A percentile compares a stretch with the other conserved stretches of the same genome.
phyloP scores from a whole-genome alignment of 2,113 vertebrate genomes.

The Formicarius rufipectus region DNA sequence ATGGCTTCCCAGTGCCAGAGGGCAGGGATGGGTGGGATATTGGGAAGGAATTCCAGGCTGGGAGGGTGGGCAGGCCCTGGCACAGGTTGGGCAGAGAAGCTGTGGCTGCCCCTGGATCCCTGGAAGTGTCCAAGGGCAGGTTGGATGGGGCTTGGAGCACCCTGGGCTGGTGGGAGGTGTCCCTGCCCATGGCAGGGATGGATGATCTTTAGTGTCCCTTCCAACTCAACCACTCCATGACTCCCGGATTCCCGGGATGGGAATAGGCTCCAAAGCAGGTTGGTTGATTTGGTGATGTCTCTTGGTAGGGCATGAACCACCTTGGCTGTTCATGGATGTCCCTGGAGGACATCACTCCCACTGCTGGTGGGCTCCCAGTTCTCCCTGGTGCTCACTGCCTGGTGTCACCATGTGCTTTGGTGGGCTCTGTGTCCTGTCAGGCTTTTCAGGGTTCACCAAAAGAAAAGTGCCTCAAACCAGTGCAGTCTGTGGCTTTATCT shows the following conservation, averaged over 20 bases:
- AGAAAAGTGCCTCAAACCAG: not conserved
- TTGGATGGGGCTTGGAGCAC: not conserved
- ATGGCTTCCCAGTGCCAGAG: not conserved
- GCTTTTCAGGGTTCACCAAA: not conserved
- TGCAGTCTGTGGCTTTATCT: not conserved
- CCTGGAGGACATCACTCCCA: not conserved
- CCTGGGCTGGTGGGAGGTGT: not conserved
- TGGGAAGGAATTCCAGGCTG: not conserved
- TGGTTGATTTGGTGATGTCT: not conserved
- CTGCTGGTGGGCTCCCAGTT: not conserved
- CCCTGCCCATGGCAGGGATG: not conserved
- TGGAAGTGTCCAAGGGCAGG: not conserved
- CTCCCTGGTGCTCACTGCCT: not conserved
- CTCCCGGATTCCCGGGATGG: not conserved
- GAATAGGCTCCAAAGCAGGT: fast-evolving
- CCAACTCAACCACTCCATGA: not conserved
- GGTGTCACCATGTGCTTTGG: not conserved
- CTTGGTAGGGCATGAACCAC: not conserved
- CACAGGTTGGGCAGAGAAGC: not conserved
- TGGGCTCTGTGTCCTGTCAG: not conserved
- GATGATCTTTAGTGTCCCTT: not conserved
- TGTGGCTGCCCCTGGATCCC: not conserved
- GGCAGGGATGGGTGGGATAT: not conserved
- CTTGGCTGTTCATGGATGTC: not conserved
- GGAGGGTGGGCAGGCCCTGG: not conserved